phyloP scores from a whole-genome alignment of 2,797 vertebrate species.

The Periparus ater region DNA sequence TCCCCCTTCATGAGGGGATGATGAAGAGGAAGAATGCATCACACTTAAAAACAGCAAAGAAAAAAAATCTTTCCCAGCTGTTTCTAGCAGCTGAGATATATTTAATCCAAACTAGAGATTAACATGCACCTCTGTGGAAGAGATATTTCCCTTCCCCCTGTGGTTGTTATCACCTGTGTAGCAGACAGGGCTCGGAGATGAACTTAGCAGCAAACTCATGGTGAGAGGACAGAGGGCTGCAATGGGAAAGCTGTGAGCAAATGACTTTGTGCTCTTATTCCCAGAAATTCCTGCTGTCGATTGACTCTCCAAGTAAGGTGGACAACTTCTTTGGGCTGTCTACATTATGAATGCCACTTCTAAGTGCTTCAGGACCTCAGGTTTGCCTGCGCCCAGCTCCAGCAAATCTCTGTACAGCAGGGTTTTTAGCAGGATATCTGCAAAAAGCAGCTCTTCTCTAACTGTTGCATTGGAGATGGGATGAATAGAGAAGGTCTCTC shows the following conservation, averaged over 20 bases:
- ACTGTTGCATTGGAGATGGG: not conserved
- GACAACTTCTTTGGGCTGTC: not conserved
- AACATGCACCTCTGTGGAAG: not conserved
- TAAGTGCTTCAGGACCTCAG: not conserved
- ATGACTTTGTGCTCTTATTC: not conserved
- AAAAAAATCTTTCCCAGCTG: conserved; percentile 41
- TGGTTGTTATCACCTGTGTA: not conserved
- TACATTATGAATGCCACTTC: not conserved
- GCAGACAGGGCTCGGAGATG: not conserved
- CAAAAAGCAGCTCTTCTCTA: not conserved
- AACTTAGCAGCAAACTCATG: not conserved
- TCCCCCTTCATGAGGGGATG: not conserved
- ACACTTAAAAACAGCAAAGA: not conserved
- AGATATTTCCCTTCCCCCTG: not conserved
- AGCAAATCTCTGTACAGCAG: not conserved
- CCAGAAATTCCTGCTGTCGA: not conserved
- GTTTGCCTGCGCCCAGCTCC: not conserved
- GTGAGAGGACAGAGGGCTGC: not conserved
- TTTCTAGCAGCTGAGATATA: conserved; percentile 39
- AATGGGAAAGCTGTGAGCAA: not conserved
- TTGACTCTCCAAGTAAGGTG: not conserved
- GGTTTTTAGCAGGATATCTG: not conserved
- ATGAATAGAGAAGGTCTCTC: not conserved
- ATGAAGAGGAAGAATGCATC: not conserved
- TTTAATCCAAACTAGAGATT: conserved; percentile 29